phyloP scores from a whole-genome alignment of 2,888 invertebrate genomes.

The Aphidoletes aphidimyza region DNA sequence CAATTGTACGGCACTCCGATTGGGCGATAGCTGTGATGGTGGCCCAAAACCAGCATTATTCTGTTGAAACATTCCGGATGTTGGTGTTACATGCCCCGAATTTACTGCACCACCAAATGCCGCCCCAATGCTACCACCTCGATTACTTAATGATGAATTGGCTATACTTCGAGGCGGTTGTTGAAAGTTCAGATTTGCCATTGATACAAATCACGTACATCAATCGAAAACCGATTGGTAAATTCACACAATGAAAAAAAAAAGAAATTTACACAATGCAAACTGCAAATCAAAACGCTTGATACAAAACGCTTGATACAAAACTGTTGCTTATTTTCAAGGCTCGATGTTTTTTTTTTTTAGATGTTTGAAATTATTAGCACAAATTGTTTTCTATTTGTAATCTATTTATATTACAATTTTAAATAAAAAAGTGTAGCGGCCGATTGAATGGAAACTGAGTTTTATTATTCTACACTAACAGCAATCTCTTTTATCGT shows the following conservation, averaged over 20 bases:
- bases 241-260: not conserved
- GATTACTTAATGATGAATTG: conserved; percentile 76
- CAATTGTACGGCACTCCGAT: conserved; percentile 67
- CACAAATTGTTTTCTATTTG: no score
- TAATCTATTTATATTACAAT: no score
- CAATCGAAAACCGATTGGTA: conserved; percentile 34
- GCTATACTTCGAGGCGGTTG: conserved; percentile 89
- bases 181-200: conserved; percentile 94
- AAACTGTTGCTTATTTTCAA: no score
- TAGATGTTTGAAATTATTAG: no score
- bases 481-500: no score
- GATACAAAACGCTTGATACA: not conserved
- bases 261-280: no score
- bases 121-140: conserved; percentile 69
- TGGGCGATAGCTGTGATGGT: conserved; percentile 70
- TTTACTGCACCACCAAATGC: conserved; percentile 75
- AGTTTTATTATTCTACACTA: no score
- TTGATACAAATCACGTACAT: conserved; percentile 61
- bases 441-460: no score
- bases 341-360: no score
- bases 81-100: conserved; percentile 81
- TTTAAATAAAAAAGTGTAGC: no score
- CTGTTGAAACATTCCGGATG: conserved; percentile 72
- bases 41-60: conserved; percentile 59
- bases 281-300: no score